Base-by-base conservation (phyloP, 2,113 vertebrate species). In the Corythaeola cristata region DNA sequence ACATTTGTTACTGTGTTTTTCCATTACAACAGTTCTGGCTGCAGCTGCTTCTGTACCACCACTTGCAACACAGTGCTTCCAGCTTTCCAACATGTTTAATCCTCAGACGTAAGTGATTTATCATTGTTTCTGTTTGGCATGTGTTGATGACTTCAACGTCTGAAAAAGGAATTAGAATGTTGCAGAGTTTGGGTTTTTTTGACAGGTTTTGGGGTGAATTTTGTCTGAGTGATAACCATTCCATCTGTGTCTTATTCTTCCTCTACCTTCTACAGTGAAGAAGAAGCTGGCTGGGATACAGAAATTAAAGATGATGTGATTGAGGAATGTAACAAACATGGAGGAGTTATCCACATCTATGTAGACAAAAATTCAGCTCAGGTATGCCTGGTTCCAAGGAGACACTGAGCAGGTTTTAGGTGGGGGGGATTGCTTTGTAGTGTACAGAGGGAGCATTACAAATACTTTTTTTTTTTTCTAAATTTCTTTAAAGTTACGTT, bases 321-420 rank as follows among this genome's bases (percentile, higher is more conserved):
- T 88, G 99, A 99, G 96, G 99, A 99, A 97, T 99, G 99, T 97
- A 99, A 99, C 98, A 99, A 99, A 97, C 99, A 99, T 9, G 99
- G 99, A 75, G 99, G 99, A 90, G 98, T 99, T 55, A 99, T 99
- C 86, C 99, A 99, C 97, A 99, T 99, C 97, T 99, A 99, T 20
- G 99, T 99, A 37, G 99, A 99, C 97, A 99, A 99, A 97, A 99
- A 99, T 97, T 99, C 99, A 63, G 96, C 99, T 95, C 99, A 99
- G 98, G 99, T 99, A 98, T 45, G 84, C 58, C 68, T 72, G 44
- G 21, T 71, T 85, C 30, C 41, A 1, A 1, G 44, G 53, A 30
- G 4, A 49, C 20, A 4, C 19, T 49, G 52, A 83, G 9, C 17
- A 66, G 27, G 15, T 37, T 30, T 33, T 33, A 33, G 14, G n/a